Evolutionary conservation across 2,797 vertebrate species (phyloP).

Genomic region (Natrix natrix): DNA sequence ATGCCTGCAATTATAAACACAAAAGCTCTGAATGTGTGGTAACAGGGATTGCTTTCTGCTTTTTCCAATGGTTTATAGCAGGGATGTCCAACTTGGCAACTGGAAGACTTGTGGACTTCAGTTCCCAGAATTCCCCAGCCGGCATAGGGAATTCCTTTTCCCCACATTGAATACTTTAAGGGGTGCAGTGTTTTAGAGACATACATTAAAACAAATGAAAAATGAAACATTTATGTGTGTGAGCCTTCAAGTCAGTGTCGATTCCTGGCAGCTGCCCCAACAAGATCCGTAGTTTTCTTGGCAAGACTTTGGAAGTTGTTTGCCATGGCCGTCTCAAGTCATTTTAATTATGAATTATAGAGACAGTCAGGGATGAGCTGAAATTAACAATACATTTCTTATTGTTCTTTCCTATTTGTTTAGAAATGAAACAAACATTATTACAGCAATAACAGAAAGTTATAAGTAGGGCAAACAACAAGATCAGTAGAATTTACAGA

Average conservation of each 20-base stretch:
- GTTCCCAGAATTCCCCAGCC: background rate
- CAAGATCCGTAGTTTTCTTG: background rate
- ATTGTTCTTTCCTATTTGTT: background rate
- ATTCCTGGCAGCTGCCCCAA: background rate
- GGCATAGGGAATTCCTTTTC: background rate
- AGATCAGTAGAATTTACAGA: background rate
- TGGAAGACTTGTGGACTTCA: background rate
- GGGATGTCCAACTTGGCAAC: background rate
- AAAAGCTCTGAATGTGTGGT: background rate
- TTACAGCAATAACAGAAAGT: background rate
- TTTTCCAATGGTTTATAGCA: background rate
- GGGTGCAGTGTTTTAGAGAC: background rate
- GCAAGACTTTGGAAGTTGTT: background rate
- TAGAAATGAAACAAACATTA: background rate
- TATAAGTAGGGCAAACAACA: background rate
- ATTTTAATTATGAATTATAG: conserved; percentile 8
- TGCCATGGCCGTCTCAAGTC: background rate
- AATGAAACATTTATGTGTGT: background rate
- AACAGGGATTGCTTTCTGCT: background rate
- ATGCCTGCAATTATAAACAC: background rate
- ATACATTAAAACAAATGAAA: background rate
- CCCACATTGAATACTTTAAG: background rate
- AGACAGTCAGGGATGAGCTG: background rate
- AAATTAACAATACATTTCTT: background rate
- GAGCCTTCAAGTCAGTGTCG: background rate